A percentile compares a stretch with the other conserved stretches of the same genome.
Evolutionary conservation across 53 echinoderm and acorn worm genomes (phyloP).

Genomic region (Holothuria leucospilota): DNA sequence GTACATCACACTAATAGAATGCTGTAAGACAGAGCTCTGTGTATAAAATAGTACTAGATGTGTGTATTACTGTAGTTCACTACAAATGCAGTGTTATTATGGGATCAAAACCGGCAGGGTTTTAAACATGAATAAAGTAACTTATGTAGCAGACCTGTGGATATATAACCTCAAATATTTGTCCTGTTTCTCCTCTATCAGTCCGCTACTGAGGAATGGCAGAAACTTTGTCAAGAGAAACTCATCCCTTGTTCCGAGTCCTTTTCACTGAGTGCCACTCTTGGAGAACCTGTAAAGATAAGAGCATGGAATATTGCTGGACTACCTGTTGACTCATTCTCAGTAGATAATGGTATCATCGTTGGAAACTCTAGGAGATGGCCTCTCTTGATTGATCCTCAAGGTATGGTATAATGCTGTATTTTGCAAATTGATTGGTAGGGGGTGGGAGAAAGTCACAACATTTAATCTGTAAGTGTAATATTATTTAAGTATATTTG

Average conservation of each 20-base stretch:
- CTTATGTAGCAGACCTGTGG: no score
- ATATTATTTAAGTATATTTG: not conserved
- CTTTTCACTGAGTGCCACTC: conserved; percentile 88
- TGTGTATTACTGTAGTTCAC: no score
- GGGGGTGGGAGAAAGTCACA: no score
- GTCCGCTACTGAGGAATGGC: conserved; percentile 97
- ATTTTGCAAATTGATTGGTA: not conserved
- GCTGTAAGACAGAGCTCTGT: no score
- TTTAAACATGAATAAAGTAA: no score
- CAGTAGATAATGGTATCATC: conserved; percentile 97
- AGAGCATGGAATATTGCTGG: conserved; percentile 99
- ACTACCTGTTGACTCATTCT: conserved; percentile 97
- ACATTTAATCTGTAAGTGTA: no score
- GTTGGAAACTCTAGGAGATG: conserved; percentile 92
- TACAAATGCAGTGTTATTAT: no score
- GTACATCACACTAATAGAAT: no score
- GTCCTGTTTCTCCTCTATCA: not conserved
- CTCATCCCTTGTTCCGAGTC: conserved; percentile 91
- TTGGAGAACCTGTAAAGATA: conserved; percentile 98
- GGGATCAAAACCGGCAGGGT: no score
- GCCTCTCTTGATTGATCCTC: conserved; percentile 97
- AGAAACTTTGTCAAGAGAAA: conserved; percentile 84
- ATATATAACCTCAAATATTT: no score
- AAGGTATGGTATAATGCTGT: conserved; percentile 60
- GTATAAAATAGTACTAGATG: no score